Percentiles rank a stretch among this genome's conserved stretches.
phyloP scores from a whole-genome alignment of 2,797 vertebrate genomes.

The Sparus aurata region DNA sequence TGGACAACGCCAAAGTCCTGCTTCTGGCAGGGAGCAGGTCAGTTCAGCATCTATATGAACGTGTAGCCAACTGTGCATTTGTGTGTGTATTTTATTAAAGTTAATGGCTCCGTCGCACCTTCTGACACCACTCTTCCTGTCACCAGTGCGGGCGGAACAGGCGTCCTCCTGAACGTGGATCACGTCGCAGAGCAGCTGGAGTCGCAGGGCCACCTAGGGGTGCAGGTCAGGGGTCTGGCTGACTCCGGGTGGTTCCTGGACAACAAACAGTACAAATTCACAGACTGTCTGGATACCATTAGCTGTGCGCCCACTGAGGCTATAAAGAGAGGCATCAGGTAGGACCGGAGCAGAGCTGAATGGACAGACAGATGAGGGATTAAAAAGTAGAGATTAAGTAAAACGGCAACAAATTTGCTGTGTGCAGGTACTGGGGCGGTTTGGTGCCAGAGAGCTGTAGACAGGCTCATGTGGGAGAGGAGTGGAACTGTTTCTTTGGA shows the following conservation, averaged over 20 bases:
- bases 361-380: neutral
- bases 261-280: constrained; percentile 90
- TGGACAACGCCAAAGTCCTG: constrained; percentile 92
- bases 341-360: constrained; percentile 19
- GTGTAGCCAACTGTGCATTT: neutral
- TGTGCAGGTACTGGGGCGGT: constrained; percentile 91
- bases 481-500: constrained; percentile 97
- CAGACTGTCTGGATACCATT: constrained; percentile 91
- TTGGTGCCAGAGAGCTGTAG: constrained; percentile 92
- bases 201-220: constrained; percentile 86
- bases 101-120: neutral
- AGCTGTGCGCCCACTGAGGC: constrained; percentile 86
- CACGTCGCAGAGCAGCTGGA: constrained; percentile 91
- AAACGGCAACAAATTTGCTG: neutral
- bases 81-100: neutral
- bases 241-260: constrained; percentile 97
- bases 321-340: constrained; percentile 87
- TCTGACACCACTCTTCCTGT: neutral
- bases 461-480: constrained; percentile 91
- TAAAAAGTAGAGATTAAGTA: neutral
- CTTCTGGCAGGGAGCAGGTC: constrained; percentile 96
- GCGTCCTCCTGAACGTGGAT: constrained; percentile 95
- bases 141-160: constrained; percentile 92
- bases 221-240: constrained; percentile 92
- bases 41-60: constrained; percentile 13